These are phyloP conservation scores for Odiellus spinosus DNA, from an alignment of 2,888 invertebrate genomes.

Conservation along the genomic window DNA sequence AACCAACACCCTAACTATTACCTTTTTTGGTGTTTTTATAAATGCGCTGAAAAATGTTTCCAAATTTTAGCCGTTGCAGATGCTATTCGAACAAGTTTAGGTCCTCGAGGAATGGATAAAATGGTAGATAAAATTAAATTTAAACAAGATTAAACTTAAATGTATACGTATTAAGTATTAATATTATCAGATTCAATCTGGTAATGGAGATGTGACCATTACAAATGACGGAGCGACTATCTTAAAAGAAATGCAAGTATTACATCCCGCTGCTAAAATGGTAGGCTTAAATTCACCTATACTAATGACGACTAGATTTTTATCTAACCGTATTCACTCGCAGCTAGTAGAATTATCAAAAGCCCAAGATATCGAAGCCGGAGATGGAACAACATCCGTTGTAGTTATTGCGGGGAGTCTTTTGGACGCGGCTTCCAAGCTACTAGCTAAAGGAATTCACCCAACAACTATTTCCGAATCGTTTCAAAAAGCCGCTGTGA, in stretches of 20 bases:
- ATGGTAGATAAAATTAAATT: too few relatives aligned
- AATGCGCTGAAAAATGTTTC: background rate
- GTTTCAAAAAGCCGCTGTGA: slow-evolving; percentile 61
- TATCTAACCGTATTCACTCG: too few relatives aligned
- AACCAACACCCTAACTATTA: slow-evolving; percentile 1
- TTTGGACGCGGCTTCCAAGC: slow-evolving; percentile 80
- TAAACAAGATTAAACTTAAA: background rate
- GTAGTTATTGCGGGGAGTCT: slow-evolving; percentile 93
- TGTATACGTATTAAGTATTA: slow-evolving; percentile 21
- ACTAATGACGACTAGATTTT: too few relatives aligned
- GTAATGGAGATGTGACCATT: slow-evolving; percentile 95
- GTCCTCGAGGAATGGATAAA: slow-evolving; percentile 98
- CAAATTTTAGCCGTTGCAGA: slow-evolving; percentile 75
- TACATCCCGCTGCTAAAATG: slow-evolving; percentile 99
- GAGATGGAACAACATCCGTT: slow-evolving; percentile 97
- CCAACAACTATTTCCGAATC: slow-evolving; percentile 94
- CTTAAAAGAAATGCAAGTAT: slow-evolving; percentile 93
- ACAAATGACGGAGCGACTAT: slow-evolving; percentile 99
- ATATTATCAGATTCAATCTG: slow-evolving; percentile 63
- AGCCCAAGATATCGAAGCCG: slow-evolving; percentile 97
- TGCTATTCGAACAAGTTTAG: slow-evolving; percentile 95
- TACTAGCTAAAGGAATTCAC: slow-evolving; percentile 81
- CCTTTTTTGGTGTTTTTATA: background rate
- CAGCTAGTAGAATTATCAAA: slow-evolving; percentile 94
- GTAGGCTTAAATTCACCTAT: slow-evolving; percentile 42